Base-by-base conservation (phyloP, 2,113 vertebrate species). In the Pterocles gutturalis region DNA sequence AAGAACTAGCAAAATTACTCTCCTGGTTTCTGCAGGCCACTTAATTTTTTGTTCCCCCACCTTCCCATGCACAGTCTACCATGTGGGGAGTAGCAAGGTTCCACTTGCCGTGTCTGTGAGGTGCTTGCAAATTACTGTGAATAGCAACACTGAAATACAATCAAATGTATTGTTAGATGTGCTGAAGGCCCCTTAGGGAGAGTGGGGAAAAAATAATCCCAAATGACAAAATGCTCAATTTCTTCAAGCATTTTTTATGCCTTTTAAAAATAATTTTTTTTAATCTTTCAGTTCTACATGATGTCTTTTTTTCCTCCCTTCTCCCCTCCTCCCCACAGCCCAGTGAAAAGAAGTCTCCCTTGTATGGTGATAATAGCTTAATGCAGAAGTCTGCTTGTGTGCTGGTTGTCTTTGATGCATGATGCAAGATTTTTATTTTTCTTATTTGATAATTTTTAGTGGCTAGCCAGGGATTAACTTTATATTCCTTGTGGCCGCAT, bases 341-440 rank as follows among this genome's bases (percentile, higher is more conserved):
- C 55, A 66, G 29, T 62, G 55, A 85, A 83, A 83, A 38, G 34
- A 71, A 61, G 13, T 85, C 62, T 93, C 22, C 19, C n/a, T 81
- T 91, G 75, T 58, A 22, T 80, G 62, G 70, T 16, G n/a, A 38
- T 85, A 86, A 70, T 83, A 77, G 29, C 46, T 90, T 88, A 62
- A 80, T 85, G 54, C 84, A 88, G 71, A 80, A 83, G 77, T 33
- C 22, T 88, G 67, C 53, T 60, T 73, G 22, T 94, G 67, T 83
- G 41, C 46, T 89, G n/a, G 21, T 84, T 91, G 87, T 79, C 41
- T 83, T 91, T 90, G 60, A 90, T 61, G 10, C 26, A 18, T 75
- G 48, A 78, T 81, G 41, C 53, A 69, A 87, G 62, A 48, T 75
- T 86, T 90, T 87, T 71, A 26, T 78, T 95, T 92, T 60, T 94